Evolutionary conservation across 2,113 vertebrate genomes (phyloP).

Genomic region (Mormoops blainvillei): DNA sequence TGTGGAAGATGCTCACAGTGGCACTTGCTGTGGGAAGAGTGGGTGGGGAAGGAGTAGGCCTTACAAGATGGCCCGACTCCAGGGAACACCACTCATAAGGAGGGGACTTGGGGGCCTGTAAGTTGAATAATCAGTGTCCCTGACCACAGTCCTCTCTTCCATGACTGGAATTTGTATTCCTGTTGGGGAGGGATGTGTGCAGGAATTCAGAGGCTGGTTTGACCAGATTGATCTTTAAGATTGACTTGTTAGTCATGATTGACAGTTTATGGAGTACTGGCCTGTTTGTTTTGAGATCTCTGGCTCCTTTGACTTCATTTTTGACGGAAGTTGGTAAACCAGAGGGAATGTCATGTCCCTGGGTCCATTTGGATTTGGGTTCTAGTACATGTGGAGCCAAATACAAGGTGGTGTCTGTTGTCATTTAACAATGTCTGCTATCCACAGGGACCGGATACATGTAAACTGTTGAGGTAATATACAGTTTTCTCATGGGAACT

Average conservation of each 20-base stretch:
- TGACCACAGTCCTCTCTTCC: not conserved
- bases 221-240: not conserved
- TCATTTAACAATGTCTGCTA: not conserved
- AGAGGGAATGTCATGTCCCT: not conserved
- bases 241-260: not conserved
- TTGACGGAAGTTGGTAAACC: constrained; percentile 15
- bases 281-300: not conserved
- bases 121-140: not conserved
- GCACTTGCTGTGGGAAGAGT: not conserved
- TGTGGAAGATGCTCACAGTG: not conserved
- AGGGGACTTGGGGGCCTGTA: not conserved
- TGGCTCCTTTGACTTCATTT: not conserved
- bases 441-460: not conserved
- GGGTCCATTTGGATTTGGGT: not conserved
- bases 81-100: not conserved
- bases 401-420: not conserved
- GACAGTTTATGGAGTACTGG: not conserved
- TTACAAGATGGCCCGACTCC: not conserved
- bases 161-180: not conserved
- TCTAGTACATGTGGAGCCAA: not conserved
- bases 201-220: not conserved
- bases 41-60: not conserved
- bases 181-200: not conserved
- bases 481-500: not conserved
- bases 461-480: not conserved